Percentiles rank a stretch among this genome's conserved stretches.
Evolutionary conservation across 1,140 invertebrate genomes (phyloP).

Genomic region (Pseudomyrmex flavicornis): DNA sequence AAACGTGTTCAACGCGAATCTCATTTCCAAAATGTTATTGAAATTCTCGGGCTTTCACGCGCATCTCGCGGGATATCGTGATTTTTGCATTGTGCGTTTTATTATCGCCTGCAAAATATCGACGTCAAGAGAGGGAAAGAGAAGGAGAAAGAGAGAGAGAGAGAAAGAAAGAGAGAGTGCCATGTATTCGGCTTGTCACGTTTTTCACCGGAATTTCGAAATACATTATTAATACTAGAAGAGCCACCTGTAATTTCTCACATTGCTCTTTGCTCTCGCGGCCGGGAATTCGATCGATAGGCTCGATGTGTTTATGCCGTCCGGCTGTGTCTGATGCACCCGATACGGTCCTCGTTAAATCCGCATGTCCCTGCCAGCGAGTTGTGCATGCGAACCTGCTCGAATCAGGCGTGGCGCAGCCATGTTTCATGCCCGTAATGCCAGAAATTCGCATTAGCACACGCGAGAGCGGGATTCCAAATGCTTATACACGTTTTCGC

Average conservation of each 20-base stretch:
- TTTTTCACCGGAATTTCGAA: slow-evolving; percentile 38
- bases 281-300: slow-evolving; percentile 70
- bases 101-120: slow-evolving; percentile 31
- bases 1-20: background rate
- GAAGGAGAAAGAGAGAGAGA: background rate
- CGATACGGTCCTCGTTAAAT: slow-evolving; percentile 79
- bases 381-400: slow-evolving; percentile 70
- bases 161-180: too few relatives aligned
- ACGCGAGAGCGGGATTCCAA: slow-evolving; percentile 62
- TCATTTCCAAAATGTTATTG: slow-evolving; percentile 33
- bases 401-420: slow-evolving; percentile 67
- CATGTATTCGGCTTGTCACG: background rate
- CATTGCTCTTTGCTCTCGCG: slow-evolving; percentile 65
- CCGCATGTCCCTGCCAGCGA: slow-evolving; percentile 69
- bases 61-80: background rate
- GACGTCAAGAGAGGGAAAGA: background rate
- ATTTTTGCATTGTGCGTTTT: slow-evolving; percentile 48
- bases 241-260: slow-evolving; percentile 75
- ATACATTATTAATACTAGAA: slow-evolving; percentile 56
- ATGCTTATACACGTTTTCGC: slow-evolving; percentile 65
- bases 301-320: slow-evolving; percentile 74
- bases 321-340: slow-evolving; percentile 74
- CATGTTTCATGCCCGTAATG: slow-evolving; percentile 70
- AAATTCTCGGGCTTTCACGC: slow-evolving; percentile 11
- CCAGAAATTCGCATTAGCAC: slow-evolving; percentile 73